phyloP scores from a whole-genome alignment of 2,797 vertebrate species.

The Sylvilagus floridanus region DNA sequence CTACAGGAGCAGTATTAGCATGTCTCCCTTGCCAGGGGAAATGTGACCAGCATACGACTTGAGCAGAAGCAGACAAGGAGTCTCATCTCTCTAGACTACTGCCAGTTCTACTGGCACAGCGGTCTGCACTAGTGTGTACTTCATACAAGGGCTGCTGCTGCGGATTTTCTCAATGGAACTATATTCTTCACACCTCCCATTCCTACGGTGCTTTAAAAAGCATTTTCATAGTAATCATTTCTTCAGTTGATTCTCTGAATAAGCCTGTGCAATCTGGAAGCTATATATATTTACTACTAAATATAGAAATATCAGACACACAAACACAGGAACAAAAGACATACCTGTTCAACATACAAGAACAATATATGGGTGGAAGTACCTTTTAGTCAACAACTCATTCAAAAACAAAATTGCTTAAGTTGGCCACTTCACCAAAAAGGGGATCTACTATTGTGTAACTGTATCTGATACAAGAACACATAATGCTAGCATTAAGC shows the following conservation, averaged over 20 bases:
- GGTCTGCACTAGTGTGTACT: not conserved
- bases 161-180: not conserved
- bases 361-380: slow-evolving; percentile 18
- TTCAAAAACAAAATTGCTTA: slow-evolving; percentile 62
- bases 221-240: slow-evolving; percentile 22
- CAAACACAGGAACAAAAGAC: not conserved
- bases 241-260: slow-evolving; percentile 44
- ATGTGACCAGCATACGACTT: not conserved
- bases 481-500: not conserved
- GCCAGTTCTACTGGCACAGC: not conserved
- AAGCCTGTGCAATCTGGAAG: slow-evolving; percentile 1
- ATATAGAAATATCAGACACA: slow-evolving; percentile 42
- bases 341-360: not conserved
- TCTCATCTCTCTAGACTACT: not conserved
- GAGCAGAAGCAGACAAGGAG: slow-evolving; percentile 39
- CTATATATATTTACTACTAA: not conserved
- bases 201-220: slow-evolving; percentile 39
- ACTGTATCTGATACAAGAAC: slow-evolving; percentile 37
- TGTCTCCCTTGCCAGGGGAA: not conserved
- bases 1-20: not conserved
- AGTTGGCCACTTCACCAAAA: slow-evolving; percentile 49
- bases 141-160: not conserved
- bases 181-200: not conserved
- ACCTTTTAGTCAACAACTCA: slow-evolving; percentile 59
- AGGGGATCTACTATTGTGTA: not conserved